Percentiles rank a stretch among this genome's conserved stretches.
Conservation (phyloP, 2,888 invertebrate species). For the Harpalus rubripes region DNA sequence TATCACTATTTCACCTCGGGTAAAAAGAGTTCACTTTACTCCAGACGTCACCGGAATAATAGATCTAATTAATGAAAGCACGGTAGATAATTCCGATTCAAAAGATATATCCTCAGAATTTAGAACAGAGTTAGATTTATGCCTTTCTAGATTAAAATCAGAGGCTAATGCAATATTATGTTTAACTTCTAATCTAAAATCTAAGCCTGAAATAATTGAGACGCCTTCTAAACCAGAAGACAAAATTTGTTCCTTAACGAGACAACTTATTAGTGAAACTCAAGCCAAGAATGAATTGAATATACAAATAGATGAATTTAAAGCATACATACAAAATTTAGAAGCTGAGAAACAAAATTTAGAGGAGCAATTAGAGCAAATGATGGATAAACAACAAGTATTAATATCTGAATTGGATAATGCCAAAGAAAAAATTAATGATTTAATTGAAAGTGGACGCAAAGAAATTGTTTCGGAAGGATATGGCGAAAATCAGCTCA, state of each 20-base stretch:
- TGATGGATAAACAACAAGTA: conserved; percentile 81
- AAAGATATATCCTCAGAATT: conserved; percentile 80
- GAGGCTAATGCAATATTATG: conserved; percentile 87
- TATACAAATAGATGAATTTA: conserved; percentile 81
- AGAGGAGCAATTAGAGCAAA: conserved; percentile 82
- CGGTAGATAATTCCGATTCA: conserved; percentile 80
- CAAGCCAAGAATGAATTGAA: conserved; percentile 76
- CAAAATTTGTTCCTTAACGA: conserved; percentile 72
- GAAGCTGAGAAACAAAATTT: conserved; percentile 78
- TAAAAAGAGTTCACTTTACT: conserved; percentile 84
- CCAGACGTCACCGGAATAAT: conserved; percentile 83
- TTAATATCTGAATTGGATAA: conserved; percentile 78
- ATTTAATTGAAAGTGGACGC: conserved; percentile 77
- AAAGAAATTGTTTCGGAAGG: conserved; percentile 80
- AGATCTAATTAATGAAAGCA: conserved; percentile 82
- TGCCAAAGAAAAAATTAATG: conserved; percentile 77
- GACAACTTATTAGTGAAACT: conserved; percentile 73
- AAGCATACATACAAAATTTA: conserved; percentile 77
- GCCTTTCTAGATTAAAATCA: conserved; percentile 82
- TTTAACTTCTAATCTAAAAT: conserved; percentile 75
- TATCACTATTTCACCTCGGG: conserved; percentile 69
- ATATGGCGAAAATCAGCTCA: conserved; percentile 76
- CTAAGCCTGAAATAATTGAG: conserved; percentile 64
- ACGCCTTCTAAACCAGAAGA: conserved; percentile 70
- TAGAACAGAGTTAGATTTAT: conserved; percentile 83